Evolutionary conservation across 2,888 invertebrate species (phyloP).

Genomic region (Caenorhabditis zanzibari): DNA sequence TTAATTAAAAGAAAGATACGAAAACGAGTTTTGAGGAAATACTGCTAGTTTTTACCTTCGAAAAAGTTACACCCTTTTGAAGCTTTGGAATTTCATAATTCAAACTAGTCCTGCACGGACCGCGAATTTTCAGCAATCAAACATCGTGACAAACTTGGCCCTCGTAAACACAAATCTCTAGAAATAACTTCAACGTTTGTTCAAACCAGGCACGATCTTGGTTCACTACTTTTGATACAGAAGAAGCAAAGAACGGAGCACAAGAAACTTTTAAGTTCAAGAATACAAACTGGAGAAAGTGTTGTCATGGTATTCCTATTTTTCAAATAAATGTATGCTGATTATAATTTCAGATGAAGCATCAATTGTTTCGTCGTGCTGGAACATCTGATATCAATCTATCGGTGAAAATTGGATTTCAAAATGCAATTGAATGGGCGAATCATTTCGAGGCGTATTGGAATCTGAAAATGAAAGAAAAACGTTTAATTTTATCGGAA

Average conservation of each 20-base stretch:
- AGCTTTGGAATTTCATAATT: too few relatives aligned
- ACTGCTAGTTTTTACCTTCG: too few relatives aligned
- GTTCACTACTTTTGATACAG: neutral
- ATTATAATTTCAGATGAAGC: slow-evolving; percentile 9
- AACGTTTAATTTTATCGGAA: neutral
- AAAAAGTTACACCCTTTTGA: too few relatives aligned
- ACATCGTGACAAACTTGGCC: slow-evolving; percentile 4
- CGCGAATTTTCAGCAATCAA: too few relatives aligned
- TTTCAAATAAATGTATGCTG: too few relatives aligned
- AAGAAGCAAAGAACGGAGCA: neutral
- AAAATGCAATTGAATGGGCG: slow-evolving; percentile 6
- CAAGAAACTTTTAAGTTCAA: too few relatives aligned
- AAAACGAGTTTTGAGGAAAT: too few relatives aligned
- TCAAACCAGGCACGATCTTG: neutral
- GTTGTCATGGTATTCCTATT: too few relatives aligned
- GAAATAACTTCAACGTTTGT: neutral
- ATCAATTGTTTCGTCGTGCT: neutral
- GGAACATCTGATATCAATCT: neutral
- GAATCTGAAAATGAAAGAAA: neutral
- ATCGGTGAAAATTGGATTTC: neutral
- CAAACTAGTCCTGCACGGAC: too few relatives aligned
- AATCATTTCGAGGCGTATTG: neutral
- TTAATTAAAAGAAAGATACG: too few relatives aligned
- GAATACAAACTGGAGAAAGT: too few relatives aligned
- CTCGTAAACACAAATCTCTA: neutral